phyloP scores from a whole-genome alignment of 2,888 invertebrate species.

The Priocnemis perturbator region DNA sequence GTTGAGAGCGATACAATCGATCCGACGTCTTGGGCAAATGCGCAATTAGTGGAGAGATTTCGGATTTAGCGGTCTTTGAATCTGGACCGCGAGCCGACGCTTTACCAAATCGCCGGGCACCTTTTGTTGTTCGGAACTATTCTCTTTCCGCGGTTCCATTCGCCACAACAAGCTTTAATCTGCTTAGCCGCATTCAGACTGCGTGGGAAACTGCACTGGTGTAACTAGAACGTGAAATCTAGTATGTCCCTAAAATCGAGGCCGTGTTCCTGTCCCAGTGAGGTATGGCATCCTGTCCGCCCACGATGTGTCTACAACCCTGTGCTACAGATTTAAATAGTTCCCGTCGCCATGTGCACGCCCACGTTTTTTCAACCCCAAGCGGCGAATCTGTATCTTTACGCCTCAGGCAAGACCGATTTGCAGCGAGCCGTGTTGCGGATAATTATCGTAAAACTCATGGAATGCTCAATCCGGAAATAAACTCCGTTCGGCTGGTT shows the following conservation, averaged over 20 bases:
- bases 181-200: slow-evolving; percentile 62
- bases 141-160: slow-evolving; percentile 48
- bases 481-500: no score
- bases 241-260: slow-evolving; percentile 61
- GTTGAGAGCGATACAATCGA: no score
- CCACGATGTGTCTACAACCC: slow-evolving; percentile 54
- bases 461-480: no score
- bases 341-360: slow-evolving; percentile 1
- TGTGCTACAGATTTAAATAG: slow-evolving; percentile 58
- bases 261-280: slow-evolving; percentile 60
- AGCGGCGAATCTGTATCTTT: slow-evolving; percentile 39
- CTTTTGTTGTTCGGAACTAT: slow-evolving; percentile 46
- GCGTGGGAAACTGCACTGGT: slow-evolving; percentile 62
- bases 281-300: slow-evolving; percentile 53
- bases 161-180: slow-evolving; percentile 63
- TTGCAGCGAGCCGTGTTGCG: slow-evolving; percentile 10
- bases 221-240: slow-evolving; percentile 60
- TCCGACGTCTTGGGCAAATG: not conserved
- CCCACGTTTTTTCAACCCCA: slow-evolving; percentile 14
- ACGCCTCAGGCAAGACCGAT: slow-evolving; percentile 43
- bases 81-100: slow-evolving; percentile 26
- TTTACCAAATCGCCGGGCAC: slow-evolving; percentile 43
- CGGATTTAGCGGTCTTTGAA: slow-evolving; percentile 13
- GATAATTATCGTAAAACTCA: not conserved
- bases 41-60: slow-evolving; percentile 23